Percentiles rank a stretch among this genome's conserved stretches.
Evolutionary conservation across 2,888 invertebrate genomes (phyloP).

Genomic region (Athalia circularis): DNA sequence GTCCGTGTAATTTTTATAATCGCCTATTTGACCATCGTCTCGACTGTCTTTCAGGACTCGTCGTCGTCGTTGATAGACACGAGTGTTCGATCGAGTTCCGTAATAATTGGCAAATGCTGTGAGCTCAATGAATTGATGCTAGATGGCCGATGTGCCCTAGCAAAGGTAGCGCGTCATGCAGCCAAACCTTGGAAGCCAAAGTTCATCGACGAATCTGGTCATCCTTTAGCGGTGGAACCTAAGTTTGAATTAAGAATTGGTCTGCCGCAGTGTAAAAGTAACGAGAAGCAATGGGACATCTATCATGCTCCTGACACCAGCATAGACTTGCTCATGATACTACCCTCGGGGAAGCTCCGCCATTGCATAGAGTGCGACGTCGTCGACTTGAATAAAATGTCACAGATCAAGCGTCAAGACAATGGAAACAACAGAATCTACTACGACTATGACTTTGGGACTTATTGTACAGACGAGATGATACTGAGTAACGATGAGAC

Average conservation of each 20-base stretch:
- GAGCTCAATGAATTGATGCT: constrained; percentile 83
- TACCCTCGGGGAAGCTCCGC: constrained; percentile 83
- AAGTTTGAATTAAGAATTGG: constrained; percentile 66
- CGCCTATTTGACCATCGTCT: not conserved
- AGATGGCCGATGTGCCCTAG: constrained; percentile 80
- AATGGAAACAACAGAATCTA: constrained; percentile 73
- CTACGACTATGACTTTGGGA: constrained; percentile 84
- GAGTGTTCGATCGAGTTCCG: constrained; percentile 58
- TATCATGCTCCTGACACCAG: constrained; percentile 62
- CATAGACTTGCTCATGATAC: constrained; percentile 73
- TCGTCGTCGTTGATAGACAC: constrained; percentile 45
- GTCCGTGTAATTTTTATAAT: not conserved
- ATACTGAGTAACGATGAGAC: constrained; percentile 73
- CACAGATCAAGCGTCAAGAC: constrained; percentile 69
- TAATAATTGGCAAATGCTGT: constrained; percentile 88
- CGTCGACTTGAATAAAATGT: constrained; percentile 59
- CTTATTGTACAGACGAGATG: constrained; percentile 90
- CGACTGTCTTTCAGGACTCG: constrained; percentile 19
- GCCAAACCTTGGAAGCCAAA: constrained; percentile 53
- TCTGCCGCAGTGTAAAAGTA: constrained; percentile 63
- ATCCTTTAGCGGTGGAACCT: constrained; percentile 45
- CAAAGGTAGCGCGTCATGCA: constrained; percentile 76
- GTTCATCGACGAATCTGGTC: constrained; percentile 48
- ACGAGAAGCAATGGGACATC: constrained; percentile 68
- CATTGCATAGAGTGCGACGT: constrained; percentile 82